Conservation (phyloP, 2,797 vertebrate species). For the Gallirallus australis region DNA sequence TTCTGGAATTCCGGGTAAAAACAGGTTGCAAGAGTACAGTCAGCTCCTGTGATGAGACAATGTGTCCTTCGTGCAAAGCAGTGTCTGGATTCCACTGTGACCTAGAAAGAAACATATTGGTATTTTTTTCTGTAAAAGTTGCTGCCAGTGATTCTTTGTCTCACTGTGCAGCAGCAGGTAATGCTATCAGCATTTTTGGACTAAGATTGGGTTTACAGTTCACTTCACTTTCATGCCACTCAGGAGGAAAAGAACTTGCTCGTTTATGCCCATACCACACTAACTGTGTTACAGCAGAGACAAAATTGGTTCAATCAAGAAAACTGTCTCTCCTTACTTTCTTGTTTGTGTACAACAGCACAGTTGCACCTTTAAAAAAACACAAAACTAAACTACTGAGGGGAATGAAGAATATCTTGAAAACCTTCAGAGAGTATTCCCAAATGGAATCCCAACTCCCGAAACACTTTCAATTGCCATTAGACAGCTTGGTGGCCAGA, state of each 20-base stretch:
- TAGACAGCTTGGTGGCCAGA: neutral
- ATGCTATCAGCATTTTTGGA: neutral
- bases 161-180: neutral
- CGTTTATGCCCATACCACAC: neutral
- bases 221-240: neutral
- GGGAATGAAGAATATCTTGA: neutral
- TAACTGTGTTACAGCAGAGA: neutral
- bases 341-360: neutral
- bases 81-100: conserved; percentile 51
- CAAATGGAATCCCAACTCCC: neutral
- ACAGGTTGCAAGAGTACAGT: conserved; percentile 6
- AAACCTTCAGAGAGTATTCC: neutral
- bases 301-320: neutral
- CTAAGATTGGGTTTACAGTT: neutral
- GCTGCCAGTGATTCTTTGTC: neutral
- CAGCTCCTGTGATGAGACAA: conserved; percentile 48
- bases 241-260: neutral
- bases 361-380: neutral
- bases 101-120: conserved; percentile 42
- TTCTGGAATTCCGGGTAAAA: conserved; percentile 35
- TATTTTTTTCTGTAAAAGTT: neutral
- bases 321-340: neutral
- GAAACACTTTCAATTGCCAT: neutral
- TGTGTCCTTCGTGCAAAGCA: conserved; percentile 45
- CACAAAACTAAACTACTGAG: neutral